These are phyloP conservation scores for Dascillus cervinus DNA, from an alignment of 2,888 invertebrate genomes.

Conservation along the genomic window DNA sequence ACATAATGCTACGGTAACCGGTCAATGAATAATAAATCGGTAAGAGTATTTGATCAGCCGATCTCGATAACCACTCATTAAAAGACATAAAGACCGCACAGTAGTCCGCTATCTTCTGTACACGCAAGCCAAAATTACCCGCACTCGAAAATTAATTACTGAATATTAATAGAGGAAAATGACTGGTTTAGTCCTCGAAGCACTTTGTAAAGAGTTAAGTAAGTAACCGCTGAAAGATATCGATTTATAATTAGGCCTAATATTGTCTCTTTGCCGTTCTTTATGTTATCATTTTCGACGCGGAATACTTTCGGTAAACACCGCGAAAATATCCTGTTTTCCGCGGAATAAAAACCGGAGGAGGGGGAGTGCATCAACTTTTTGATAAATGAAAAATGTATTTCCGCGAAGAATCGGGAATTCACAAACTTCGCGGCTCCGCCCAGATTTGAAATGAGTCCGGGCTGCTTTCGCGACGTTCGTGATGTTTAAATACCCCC, in stretches of 20 bases:
- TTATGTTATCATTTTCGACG: slow-evolving; percentile 1
- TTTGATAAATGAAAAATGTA: slow-evolving; percentile 17
- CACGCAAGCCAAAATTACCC: slow-evolving; percentile 39
- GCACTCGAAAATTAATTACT: slow-evolving; percentile 41
- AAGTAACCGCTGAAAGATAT: slow-evolving; percentile 40
- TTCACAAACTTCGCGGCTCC: slow-evolving; percentile 18
- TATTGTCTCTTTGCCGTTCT: slow-evolving; percentile 20
- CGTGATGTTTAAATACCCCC: slow-evolving; percentile 24
- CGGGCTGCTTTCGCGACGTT: slow-evolving; percentile 20
- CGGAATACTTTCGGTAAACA: not conserved
- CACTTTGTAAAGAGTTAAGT: slow-evolving; percentile 37
- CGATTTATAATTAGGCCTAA: slow-evolving; percentile 38
- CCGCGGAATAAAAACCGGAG: too few species aligned
- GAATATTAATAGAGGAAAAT: slow-evolving; percentile 42
- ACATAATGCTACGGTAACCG: slow-evolving; percentile 13
- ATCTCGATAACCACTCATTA: slow-evolving; percentile 39
- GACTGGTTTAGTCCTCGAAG: slow-evolving; percentile 37
- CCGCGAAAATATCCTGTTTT: not conserved
- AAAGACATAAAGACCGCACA: slow-evolving; percentile 37
- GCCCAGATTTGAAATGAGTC: slow-evolving; percentile 19
- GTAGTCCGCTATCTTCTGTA: slow-evolving; percentile 31
- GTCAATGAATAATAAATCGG: slow-evolving; percentile 29
- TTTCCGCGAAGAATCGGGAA: slow-evolving; percentile 18
- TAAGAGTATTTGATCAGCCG: slow-evolving; percentile 39
- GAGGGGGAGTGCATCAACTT: slow-evolving; percentile 10